These are phyloP conservation scores for Agrochola circellaris DNA, from an alignment of 2,888 invertebrate species.

Conservation along the genomic window DNA sequence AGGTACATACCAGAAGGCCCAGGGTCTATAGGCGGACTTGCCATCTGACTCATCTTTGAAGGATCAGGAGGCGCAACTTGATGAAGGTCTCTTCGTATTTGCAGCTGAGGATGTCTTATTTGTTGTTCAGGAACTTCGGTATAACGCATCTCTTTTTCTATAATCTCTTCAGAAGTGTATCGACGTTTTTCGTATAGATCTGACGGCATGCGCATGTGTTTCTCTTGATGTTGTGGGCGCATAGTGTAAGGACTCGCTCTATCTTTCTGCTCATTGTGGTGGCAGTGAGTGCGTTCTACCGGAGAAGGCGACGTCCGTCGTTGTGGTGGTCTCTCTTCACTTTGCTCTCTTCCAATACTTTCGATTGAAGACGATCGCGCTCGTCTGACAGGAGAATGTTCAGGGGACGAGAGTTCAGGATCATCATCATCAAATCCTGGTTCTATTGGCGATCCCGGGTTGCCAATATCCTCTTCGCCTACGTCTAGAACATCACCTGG, in stretches of 20 bases:
- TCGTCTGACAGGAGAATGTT: constrained; percentile 91
- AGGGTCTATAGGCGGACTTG: constrained; percentile 86
- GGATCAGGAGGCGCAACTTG: constrained; percentile 87
- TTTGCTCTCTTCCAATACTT: constrained; percentile 87
- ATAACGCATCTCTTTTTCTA: constrained; percentile 87
- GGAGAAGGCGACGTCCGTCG: constrained; percentile 82
- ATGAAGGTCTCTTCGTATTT: constrained; percentile 94
- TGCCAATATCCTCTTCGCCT: constrained; percentile 91
- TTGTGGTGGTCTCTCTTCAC: constrained; percentile 83
- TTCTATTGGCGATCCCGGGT: constrained; percentile 88
- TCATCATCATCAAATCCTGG: constrained; percentile 91
- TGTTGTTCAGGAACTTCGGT: constrained; percentile 87
- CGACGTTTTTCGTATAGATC: constrained; percentile 86
- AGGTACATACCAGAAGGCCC: constrained; percentile 87
- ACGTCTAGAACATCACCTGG: constrained; percentile 93
- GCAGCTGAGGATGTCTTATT: constrained; percentile 91
- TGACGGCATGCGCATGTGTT: constrained; percentile 79
- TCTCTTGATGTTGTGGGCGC: constrained; percentile 92
- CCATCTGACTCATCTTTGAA: constrained; percentile 82
- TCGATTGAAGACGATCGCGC: constrained; percentile 89
- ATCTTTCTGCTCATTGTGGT: constrained; percentile 91
- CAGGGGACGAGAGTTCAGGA: constrained; percentile 90
- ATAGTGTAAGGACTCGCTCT: constrained; percentile 93
- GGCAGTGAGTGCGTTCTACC: constrained; percentile 92
- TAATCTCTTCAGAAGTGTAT: constrained; percentile 87